Evolutionary conservation across 1,140 invertebrate species (phyloP), one percentile per base, ranked within the genome.

Genomic region (Drosophila funebris): DNA sequence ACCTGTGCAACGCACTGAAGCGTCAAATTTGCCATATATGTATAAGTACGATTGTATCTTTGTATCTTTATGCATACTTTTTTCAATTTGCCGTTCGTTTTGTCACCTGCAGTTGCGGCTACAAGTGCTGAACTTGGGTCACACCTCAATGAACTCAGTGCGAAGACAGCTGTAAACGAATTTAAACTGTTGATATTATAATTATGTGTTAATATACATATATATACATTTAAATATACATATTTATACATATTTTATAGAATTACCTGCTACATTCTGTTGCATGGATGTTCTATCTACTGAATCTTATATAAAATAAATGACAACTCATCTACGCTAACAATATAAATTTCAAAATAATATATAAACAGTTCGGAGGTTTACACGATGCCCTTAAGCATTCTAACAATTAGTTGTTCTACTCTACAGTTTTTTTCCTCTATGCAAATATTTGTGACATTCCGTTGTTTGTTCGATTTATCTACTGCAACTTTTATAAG

Each of bases 1-100:
- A 60, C 48, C 60, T 63, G 60, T 48, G 50, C 11, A 71, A 43
- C 33, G 57, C 66, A 69, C 7, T 56, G 31, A 73, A 73, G 71
- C 71, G 39, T 56, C 1, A 62, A 62, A 54, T 56, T 48, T 69
- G 41, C 29, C 48, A 39, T 41, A 56, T 48, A 31, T 64, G 24
- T 48, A 31, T 64, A 16, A 1, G 44, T 36, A 18, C 36, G 44
- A 43, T 50, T 58, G 18, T 50, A 60, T 57, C 14, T 44, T 46
- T 27, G n/a, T 9, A 64, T 44, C 48, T 33, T 46, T 53, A 16
- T 53, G 36, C 48, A 68, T 16, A 61, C 31, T 18, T 46, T 68
- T 44, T 66, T 14, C 13, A 60, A 58, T 68, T 60, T 66, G 52
- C 14, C 24, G 60, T 50, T 53, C 69, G 41, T 46, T 29, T 31